A percentile compares a stretch with the other conserved stretches of the same genome.
phyloP scores from a whole-genome alignment of 2,888 invertebrate genomes.

The Melipona beecheii region DNA sequence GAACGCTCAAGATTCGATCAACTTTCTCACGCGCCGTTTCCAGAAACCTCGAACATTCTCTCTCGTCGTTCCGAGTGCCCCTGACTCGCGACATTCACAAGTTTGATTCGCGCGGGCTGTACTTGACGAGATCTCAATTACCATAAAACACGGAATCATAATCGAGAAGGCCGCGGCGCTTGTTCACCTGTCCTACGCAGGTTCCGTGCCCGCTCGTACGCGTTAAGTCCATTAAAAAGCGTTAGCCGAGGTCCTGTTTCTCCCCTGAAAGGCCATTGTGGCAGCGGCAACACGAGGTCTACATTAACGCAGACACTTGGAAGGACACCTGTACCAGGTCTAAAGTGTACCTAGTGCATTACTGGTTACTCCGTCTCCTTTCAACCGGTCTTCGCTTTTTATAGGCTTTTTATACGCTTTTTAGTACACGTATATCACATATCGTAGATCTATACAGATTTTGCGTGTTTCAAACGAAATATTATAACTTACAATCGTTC shows the following conservation, averaged over 20 bases:
- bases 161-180: not conserved
- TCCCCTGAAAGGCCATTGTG: slow-evolving; percentile 36
- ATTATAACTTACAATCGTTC: no score
- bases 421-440: no score
- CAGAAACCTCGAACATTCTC: no score
- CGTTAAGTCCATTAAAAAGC: slow-evolving; percentile 33
- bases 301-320: slow-evolving; percentile 20
- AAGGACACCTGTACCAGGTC: slow-evolving; percentile 39
- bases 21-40: no score
- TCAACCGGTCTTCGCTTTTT: not conserved
- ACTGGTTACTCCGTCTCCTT: not conserved
- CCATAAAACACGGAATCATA: slow-evolving; percentile 20
- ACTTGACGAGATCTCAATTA: slow-evolving; percentile 28
- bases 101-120: not conserved
- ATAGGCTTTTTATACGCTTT: no score
- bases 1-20: no score
- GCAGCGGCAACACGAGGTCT: slow-evolving; percentile 7
- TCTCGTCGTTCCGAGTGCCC: not conserved
- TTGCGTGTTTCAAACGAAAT: no score
- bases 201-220: slow-evolving; percentile 4
- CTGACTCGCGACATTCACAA: not conserved
- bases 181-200: slow-evolving; percentile 31
- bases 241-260: slow-evolving; percentile 22
- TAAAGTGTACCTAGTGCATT: not conserved
- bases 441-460: no score